phyloP scores from a whole-genome alignment of 2,797 vertebrate genomes.

The Tiaroga cobitis region DNA sequence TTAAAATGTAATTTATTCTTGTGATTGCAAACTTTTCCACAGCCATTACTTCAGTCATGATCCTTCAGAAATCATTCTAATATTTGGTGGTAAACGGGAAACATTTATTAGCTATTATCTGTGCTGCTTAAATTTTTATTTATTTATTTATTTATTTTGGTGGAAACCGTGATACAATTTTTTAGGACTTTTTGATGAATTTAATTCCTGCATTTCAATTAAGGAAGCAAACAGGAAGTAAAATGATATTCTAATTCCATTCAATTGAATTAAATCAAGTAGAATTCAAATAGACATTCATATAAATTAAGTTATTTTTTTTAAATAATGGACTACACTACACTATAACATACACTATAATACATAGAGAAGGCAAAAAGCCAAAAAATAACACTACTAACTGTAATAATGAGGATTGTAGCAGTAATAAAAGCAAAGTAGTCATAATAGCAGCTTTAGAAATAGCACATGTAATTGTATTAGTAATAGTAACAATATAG shows the following conservation, averaged over 20 bases:
- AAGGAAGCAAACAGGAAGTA: background rate
- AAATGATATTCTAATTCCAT: background rate
- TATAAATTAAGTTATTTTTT: background rate
- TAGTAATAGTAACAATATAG: background rate
- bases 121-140: background rate
- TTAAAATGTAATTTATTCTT: background rate
- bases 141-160: fast-evolving
- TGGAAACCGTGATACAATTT: background rate
- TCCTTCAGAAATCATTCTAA: background rate
- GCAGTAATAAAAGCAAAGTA: background rate
- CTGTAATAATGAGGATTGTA: background rate
- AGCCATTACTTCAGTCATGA: background rate
- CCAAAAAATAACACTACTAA: background rate
- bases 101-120: background rate
- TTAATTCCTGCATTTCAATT: background rate
- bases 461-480: background rate
- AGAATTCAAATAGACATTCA: background rate
- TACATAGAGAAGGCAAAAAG: background rate
- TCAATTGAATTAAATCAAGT: background rate
- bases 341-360: background rate
- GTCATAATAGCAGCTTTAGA: background rate
- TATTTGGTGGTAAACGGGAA: background rate
- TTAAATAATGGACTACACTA: background rate
- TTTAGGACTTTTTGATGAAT: background rate
- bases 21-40: background rate